Evolutionary conservation across 2,797 vertebrate species (phyloP), one percentile per base, ranked within the genome.

Genomic region (Schizopygopsis pylzovi): DNA sequence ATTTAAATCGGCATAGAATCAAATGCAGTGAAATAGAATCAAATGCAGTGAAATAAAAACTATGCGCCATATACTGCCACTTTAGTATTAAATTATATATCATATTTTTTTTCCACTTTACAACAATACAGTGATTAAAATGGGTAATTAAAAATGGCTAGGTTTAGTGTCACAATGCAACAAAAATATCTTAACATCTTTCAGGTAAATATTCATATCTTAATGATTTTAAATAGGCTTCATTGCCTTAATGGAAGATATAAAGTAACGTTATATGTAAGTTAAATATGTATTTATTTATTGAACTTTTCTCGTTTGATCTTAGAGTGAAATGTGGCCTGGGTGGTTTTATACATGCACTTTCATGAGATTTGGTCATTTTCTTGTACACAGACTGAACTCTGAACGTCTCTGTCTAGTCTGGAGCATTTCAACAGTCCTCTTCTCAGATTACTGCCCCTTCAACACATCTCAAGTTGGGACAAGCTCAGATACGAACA

Each of bases 401-500:
- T 39, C 22, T 4, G 8, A 25, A 56, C 20, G 22, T 63, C 10
- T 75, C n/a, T 33, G n/a, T 43, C 41, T 49, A 28, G 47, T 33
- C 28, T 68, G 0, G 45, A 68, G 56, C 4, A 75, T 75, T 63
- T 75, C 15, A 76, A 9, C 79, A 71, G 22, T 16, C 43, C 41
- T 15, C 85, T 59, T 87, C 86, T 72, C 86, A 68, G 73, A 71
- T 87, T 87, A 82, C 88, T 83, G 41, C 18, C 37, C 5, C 72
- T 81, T 76, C 25, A 78, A 84, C 86, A 85, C 45, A 63, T 73
- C 79, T 85, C 88, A 86, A 87, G 89, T 85, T 63, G 54, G 85
- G 84, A 85, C 89, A 89, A 82, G 88, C 79, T 78, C 80, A 70
- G 28, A 16, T 16, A 56, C 4, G 83, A 86, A 90, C 89, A 87